These are phyloP conservation scores for Gandaritis pyraliata DNA, from an alignment of 2,888 invertebrate species.

Conservation along the genomic window DNA sequence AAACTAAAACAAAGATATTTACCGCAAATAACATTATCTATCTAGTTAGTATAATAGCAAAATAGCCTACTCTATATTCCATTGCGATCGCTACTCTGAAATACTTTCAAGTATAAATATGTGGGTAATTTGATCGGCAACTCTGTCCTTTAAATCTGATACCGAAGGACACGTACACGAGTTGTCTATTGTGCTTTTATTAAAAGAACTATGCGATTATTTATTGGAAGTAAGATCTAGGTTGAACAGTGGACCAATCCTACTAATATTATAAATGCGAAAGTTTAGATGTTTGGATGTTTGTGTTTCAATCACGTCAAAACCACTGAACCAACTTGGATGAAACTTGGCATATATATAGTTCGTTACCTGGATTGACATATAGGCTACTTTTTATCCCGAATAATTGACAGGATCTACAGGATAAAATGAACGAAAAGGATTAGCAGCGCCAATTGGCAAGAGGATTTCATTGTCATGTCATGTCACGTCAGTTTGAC, in stretches of 20 bases:
- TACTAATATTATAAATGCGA: no score
- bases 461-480: no score
- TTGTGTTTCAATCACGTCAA: no score
- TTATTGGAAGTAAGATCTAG: background rate
- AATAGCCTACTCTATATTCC: slow-evolving; percentile 16
- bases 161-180: background rate
- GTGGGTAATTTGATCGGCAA: slow-evolving; percentile 9
- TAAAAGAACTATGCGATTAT: background rate
- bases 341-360: no score
- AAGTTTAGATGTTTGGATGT: no score
- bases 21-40: background rate
- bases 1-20: background rate
- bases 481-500: no score
- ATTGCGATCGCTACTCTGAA: slow-evolving; percentile 1
- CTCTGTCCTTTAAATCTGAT: slow-evolving; percentile 2
- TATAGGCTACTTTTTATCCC: no score
- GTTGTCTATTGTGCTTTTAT: background rate
- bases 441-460: no score
- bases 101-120: slow-evolving; percentile 8
- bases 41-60: slow-evolving; percentile 4
- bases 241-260: background rate
- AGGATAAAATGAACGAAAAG: no score
- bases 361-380: no score
- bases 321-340: no score
- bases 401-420: no score